These are phyloP conservation scores for Aythya baeri DNA, from an alignment of 2,113 vertebrate genomes.

Conservation along the genomic window DNA sequence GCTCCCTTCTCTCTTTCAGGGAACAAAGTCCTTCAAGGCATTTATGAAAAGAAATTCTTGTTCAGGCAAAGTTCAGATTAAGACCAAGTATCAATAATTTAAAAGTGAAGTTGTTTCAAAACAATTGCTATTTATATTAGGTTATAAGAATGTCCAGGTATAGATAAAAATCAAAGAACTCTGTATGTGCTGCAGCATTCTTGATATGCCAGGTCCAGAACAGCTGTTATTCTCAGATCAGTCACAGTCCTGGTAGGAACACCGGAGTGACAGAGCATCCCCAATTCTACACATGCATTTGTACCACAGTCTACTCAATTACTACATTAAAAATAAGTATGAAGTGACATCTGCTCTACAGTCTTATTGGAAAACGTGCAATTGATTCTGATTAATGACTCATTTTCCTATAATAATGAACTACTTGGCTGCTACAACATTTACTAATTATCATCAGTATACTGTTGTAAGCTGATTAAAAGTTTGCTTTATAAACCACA, in stretches of 20 bases:
- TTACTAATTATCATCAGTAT: conserved; percentile 4
- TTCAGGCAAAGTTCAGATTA: neutral
- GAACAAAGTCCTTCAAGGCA: neutral
- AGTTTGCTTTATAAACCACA: conserved; percentile 27
- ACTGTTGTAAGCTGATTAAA: neutral
- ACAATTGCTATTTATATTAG: neutral
- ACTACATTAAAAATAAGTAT: conserved; percentile 5
- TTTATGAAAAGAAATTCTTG: neutral
- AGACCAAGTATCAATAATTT: neutral
- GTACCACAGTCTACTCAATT: neutral
- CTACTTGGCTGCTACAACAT: neutral
- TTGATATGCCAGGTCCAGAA: neutral
- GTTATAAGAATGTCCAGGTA: neutral
- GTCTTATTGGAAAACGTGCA: neutral
- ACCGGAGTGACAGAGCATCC: neutral
- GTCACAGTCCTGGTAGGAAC: neutral
- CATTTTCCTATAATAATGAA: conserved; percentile 6
- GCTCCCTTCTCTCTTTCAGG: neutral
- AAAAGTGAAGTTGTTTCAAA: neutral
- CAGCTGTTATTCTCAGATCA: neutral
- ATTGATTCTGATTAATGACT: neutral
- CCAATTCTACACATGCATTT: neutral
- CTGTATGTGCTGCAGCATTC: accelerated
- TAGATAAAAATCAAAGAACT: neutral
- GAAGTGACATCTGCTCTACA: neutral